Base-by-base conservation (phyloP, 1,140 invertebrate genomes). In the Leptinotarsa texana region DNA sequence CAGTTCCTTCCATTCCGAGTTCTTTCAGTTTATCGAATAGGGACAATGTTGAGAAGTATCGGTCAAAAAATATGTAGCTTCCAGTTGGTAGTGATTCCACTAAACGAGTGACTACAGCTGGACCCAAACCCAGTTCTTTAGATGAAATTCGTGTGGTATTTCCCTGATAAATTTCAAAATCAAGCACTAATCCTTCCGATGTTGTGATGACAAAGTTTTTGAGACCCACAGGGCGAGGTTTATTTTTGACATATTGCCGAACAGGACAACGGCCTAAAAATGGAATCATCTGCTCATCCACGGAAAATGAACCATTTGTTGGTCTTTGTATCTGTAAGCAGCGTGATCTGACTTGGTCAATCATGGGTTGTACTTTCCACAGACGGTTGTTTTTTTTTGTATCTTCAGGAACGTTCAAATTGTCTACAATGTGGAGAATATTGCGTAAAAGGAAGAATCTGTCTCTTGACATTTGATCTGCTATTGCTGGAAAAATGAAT, bases 261-360 rank as follows among this genome's bases (percentile, higher is more conserved):
- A 75, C 27, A 27, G 27, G 51, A 73, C 77, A 81, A 48, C 62
- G 13, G 3, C 71, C 73, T 17, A 68, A 66, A 62, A 80, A 15
- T 72, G 79, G n/a, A 15, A 80, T 78, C 74, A 80, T 78, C 75
- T 80, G 77, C 63, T 80, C 74, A 75, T 78, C 76, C 65, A 80
- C 78, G 24, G 76, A 78, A 72, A 63, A 72, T n/a, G 24, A 72
- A n/a, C 18, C 24, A 18, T 24, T 42, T 13, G 17, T 11, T 47
- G 57, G 57, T 42, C 24, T 72, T 13, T 17, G 18, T 57, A 57
- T 57, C 49, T 47, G 49, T 62, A 63, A 13, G 61, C 33, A 33
- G 6, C 17, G 61, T 63, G 49, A 57, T 65, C 48, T 72, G 13
- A 63, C 57, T n/a, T n/a, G 51, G 21, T 71, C 51, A 61, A 71